Percentiles rank a stretch among this genome's conserved stretches.
Conservation (phyloP, 2,888 invertebrate genomes). For the Drosophila testacea region DNA sequence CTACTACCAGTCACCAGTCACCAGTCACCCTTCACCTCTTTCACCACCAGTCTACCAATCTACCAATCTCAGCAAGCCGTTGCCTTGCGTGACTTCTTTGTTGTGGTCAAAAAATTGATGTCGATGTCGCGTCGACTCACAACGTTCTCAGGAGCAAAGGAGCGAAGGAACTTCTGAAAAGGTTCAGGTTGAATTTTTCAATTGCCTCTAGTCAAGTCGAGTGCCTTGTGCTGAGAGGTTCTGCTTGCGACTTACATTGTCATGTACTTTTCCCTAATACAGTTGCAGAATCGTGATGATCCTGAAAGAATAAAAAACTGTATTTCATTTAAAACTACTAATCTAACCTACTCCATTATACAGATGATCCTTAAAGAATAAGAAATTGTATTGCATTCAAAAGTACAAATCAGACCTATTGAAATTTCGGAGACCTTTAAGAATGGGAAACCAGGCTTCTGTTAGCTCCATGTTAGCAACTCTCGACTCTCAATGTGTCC, state of each 20-base stretch:
- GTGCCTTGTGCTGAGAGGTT: conserved; percentile 34
- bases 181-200: background rate
- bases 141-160: conserved; percentile 17
- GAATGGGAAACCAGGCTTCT: conserved; percentile 1
- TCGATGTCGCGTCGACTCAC: conserved; percentile 63
- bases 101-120: conserved; percentile 68
- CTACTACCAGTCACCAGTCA: conserved; percentile 5
- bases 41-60: conserved; percentile 16
- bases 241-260: conserved; percentile 23
- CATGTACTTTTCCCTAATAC: background rate
- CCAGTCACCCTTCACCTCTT: background rate
- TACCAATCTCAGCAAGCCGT: conserved; percentile 42
- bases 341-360: too few species aligned
- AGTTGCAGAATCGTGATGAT: conserved; percentile 2
- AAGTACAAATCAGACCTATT: background rate
- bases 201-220: conserved; percentile 27
- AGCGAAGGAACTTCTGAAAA: conserved; percentile 6
- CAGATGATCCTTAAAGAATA: conserved; percentile 10
- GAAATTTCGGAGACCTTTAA: background rate
- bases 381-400: conserved; percentile 1
- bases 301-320: conserved; percentile 10
- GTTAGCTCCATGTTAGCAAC: conserved; percentile 15
- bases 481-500: conserved; percentile 37
- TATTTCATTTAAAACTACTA: conserved; percentile 1
- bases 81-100: conserved; percentile 70